Evolutionary conservation across 2,113 vertebrate species (phyloP).

Genomic region (mouse (Mus musculus)): GRCm39 chr4:55887001-55887500

Average conservation of each 20-base stretch:
- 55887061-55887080: neutral
- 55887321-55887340: slow-evolving; percentile 43
- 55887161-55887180: neutral
- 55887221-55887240: neutral
- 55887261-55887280: slow-evolving; percentile 31
- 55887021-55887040: neutral
- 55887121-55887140: neutral
- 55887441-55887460: neutral
- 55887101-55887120: slow-evolving; percentile 55
- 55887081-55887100: slow-evolving; percentile 8
- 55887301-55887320: slow-evolving; percentile 44
- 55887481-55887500: neutral
- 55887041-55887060: neutral
- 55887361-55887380: slow-evolving; percentile 35
- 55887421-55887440: neutral
- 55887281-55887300: neutral
- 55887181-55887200: slow-evolving; percentile 30
- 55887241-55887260: neutral
- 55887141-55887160: neutral
- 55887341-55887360: slow-evolving; percentile 23
- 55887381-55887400: slow-evolving; percentile 16
- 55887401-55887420: slow-evolving; percentile 21
- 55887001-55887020: neutral
- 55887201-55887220: neutral
- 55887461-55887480: neutral